Evolutionary conservation across 2,113 vertebrate genomes (phyloP).

Genomic region (Telmatochromis sp.): DNA sequence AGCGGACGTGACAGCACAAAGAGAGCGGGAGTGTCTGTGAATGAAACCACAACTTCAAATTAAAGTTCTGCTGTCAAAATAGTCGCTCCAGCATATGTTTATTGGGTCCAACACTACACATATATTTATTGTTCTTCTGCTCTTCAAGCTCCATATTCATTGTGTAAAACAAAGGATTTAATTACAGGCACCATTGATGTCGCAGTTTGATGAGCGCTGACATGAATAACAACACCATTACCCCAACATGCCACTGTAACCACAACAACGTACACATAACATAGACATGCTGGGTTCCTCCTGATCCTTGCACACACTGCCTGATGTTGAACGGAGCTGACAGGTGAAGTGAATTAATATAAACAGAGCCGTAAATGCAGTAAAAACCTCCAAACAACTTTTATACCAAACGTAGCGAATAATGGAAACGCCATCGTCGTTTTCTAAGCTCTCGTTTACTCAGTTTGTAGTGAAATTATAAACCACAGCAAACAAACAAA

Average conservation of each 20-base stretch:
- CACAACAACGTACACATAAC: background rate
- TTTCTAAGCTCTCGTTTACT: background rate
- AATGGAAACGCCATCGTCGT: fast-evolving
- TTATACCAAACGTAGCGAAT: background rate
- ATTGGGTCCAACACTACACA: too few species aligned
- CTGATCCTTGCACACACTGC: background rate
- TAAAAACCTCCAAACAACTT: background rate
- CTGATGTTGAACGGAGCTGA: background rate
- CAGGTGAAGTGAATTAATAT: background rate
- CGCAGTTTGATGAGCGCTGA: background rate
- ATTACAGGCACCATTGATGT: background rate
- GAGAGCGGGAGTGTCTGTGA: too few species aligned
- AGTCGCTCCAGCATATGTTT: too few species aligned
- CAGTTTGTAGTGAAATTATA: background rate
- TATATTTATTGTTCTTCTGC: background rate
- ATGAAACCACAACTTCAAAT: too few species aligned
- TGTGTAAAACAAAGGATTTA: background rate
- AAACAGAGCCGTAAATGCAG: background rate
- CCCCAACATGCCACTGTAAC: background rate
- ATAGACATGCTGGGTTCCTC: background rate
- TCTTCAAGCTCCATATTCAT: background rate
- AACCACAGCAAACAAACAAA: background rate
- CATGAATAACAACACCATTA: background rate
- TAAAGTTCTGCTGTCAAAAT: too few species aligned
- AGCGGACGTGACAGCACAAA: too few species aligned